phyloP scores from a whole-genome alignment of 2,888 invertebrate genomes.

The Dexiosoma caninum region DNA sequence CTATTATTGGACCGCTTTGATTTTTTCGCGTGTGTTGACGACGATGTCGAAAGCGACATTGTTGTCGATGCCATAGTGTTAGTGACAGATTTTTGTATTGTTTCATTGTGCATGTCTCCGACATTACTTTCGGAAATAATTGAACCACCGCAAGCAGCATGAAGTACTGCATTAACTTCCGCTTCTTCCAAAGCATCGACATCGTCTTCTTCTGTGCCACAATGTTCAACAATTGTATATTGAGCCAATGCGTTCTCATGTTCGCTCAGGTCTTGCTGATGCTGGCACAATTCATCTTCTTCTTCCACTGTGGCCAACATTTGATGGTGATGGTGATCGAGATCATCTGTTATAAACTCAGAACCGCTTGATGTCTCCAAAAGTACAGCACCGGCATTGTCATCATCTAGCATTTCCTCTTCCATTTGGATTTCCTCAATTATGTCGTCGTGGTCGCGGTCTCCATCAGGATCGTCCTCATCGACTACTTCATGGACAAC shows the following conservation, averaged over 20 bases:
- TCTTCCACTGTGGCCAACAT: constrained; percentile 65
- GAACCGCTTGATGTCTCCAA: constrained; percentile 64
- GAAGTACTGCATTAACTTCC: constrained; percentile 64
- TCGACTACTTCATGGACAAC: constrained; percentile 67
- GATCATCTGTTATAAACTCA: constrained; percentile 69
- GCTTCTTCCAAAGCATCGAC: constrained; percentile 69
- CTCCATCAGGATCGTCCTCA: constrained; percentile 67
- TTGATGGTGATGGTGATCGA: constrained; percentile 65
- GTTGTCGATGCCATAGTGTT: not conserved
- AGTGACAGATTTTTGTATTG: constrained; percentile 50
- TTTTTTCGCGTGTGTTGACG: constrained; percentile 62
- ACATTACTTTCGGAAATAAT: constrained; percentile 24
- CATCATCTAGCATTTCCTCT: constrained; percentile 73
- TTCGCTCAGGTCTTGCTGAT: constrained; percentile 65
- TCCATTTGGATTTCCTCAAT: constrained; percentile 74
- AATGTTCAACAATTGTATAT: constrained; percentile 71
- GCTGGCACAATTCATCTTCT: constrained; percentile 64
- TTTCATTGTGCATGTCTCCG: constrained; percentile 3
- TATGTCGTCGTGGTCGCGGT: constrained; percentile 72
- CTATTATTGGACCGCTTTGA: constrained; percentile 54
- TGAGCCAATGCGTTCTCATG: constrained; percentile 68
- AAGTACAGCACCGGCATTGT: constrained; percentile 62
- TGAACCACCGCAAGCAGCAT: constrained; percentile 59
- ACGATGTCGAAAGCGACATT: not conserved
- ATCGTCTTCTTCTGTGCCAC: constrained; percentile 66